Conservation (phyloP, 2,888 invertebrate species). For the Cantharis rustica region DNA sequence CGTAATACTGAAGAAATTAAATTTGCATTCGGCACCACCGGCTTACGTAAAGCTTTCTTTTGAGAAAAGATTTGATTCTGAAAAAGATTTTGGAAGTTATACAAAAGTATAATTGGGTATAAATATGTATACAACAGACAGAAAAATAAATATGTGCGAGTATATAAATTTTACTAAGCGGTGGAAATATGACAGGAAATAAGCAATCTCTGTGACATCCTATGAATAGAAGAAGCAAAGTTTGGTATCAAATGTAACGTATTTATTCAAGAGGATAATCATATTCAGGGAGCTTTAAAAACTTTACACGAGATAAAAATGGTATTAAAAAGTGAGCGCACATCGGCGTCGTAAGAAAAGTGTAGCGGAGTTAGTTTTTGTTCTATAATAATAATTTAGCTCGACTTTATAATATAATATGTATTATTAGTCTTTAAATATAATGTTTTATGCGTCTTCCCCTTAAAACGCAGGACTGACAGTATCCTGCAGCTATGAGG, state of each 20-base stretch:
- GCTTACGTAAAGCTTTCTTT: neutral
- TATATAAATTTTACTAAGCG: neutral
- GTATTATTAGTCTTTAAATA: slow-evolving; percentile 15
- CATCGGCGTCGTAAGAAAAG: neutral
- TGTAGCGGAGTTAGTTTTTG: neutral
- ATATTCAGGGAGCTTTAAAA: neutral
- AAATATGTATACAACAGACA: neutral
- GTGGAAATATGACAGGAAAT: neutral
- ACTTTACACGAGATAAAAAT: neutral
- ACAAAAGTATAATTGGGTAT: neutral
- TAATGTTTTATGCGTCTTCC: slow-evolving; percentile 30
- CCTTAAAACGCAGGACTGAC: slow-evolving; percentile 45
- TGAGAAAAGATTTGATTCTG: neutral
- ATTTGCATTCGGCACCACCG: neutral
- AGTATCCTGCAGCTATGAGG: slow-evolving; percentile 53
- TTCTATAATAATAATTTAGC: neutral
- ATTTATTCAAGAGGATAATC: neutral
- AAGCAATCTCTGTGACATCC: neutral
- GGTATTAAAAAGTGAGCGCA: neutral
- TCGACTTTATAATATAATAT: neutral
- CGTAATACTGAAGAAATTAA: neutral
- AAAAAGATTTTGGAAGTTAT: neutral
- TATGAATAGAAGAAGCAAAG: neutral
- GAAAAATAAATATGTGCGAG: neutral
- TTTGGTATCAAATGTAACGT: neutral